Evolutionary conservation across 2,888 invertebrate genomes (phyloP).

Genomic region (Pilophorus perplexus): DNA sequence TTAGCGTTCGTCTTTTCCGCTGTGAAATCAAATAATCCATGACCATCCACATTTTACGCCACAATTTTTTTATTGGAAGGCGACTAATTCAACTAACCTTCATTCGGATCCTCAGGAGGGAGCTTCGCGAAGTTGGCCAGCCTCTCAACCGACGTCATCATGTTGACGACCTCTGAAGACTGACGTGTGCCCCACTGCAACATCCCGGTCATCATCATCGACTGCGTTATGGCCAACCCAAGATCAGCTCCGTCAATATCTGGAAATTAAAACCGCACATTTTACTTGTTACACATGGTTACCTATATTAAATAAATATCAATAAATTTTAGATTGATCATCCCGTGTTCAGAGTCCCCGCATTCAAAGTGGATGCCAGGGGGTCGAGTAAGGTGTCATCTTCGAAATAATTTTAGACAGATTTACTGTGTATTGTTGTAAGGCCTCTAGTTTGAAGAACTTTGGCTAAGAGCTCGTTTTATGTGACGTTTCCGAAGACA

Average conservation of each 20-base stretch:
- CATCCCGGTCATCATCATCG: slow-evolving; percentile 71
- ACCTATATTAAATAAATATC: no score
- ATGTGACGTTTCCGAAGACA: no score
- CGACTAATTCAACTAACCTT: neutral
- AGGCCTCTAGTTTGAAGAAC: no score
- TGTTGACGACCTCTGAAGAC: slow-evolving; percentile 81
- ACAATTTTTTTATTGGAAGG: neutral
- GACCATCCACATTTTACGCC: neutral
- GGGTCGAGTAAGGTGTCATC: no score
- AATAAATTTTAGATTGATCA: no score
- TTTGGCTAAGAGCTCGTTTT: no score
- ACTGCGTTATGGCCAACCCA: slow-evolving; percentile 74
- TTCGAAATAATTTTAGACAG: no score
- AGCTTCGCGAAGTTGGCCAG: slow-evolving; percentile 77
- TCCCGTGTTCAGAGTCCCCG: no score
- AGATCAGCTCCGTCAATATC: slow-evolving; percentile 67
- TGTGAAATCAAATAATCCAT: neutral
- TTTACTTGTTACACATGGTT: no score
- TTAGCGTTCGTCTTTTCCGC: slow-evolving; percentile 7
- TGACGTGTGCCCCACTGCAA: slow-evolving; percentile 89
- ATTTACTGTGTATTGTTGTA: no score
- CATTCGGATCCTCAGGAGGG: slow-evolving; percentile 56
- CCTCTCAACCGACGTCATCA: slow-evolving; percentile 87
- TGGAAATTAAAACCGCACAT: slow-evolving; percentile 36
- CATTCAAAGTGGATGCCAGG: no score